phyloP scores from a whole-genome alignment of 2,113 vertebrate genomes.

The Pelodiscus sinensis region DNA sequence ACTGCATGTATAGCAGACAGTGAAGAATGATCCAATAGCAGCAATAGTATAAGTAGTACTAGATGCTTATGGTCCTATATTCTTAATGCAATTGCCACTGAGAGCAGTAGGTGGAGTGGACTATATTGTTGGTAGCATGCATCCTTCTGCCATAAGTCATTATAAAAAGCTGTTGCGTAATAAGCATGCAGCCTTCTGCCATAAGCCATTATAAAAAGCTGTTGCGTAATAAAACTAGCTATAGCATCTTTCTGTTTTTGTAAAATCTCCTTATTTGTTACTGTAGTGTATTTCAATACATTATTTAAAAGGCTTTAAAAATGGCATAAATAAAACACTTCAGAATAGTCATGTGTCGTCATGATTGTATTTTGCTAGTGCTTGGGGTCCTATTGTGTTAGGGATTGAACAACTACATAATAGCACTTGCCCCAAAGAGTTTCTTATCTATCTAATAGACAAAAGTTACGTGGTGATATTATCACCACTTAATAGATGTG shows the following conservation, averaged over 20 bases:
- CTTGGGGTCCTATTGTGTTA: neutral
- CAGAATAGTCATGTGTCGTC: rapidly evolving
- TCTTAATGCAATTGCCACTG: neutral
- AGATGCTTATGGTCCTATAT: neutral
- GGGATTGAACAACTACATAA: neutral
- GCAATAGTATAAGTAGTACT: neutral
- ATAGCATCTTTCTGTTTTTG: too few species aligned
- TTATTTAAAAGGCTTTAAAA: too few species aligned
- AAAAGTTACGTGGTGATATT: neutral
- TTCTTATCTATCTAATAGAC: too few species aligned
- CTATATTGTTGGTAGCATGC: neutral
- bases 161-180: neutral
- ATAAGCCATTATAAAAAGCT: neutral
- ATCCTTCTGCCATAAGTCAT: neutral
- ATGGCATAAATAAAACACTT: neutral
- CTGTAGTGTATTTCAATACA: too few species aligned
- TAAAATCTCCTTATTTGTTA: neutral
- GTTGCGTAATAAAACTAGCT: neutral
- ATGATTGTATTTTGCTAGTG: too few species aligned
- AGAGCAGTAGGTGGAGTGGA: neutral
- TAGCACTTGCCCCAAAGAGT: neutral
- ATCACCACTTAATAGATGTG: rapidly evolving
- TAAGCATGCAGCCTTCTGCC: neutral
- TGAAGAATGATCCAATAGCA: neutral
- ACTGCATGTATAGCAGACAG: rapidly evolving